A percentile compares a stretch with the other conserved stretches of the same genome.
These are phyloP conservation scores for Drosophila meridiana DNA, from an alignment of 2,888 invertebrate genomes.

Conservation along the genomic window DNA sequence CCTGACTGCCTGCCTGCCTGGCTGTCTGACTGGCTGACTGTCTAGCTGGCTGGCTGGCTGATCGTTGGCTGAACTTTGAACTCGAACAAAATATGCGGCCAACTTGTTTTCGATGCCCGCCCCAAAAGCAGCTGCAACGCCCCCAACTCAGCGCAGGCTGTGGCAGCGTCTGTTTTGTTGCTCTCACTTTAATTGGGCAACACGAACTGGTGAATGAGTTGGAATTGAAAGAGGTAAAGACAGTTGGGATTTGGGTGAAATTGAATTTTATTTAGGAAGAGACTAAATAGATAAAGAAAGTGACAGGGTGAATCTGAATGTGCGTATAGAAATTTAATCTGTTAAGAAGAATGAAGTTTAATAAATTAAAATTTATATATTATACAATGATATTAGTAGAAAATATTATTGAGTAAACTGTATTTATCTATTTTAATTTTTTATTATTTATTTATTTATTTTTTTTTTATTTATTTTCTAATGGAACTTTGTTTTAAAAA, in stretches of 20 bases:
- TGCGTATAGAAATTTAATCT: no score
- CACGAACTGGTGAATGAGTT: neutral
- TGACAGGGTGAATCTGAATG: neutral
- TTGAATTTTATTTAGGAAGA: neutral
- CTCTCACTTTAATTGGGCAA: slow-evolving; percentile 25
- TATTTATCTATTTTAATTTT: no score
- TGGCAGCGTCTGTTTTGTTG: slow-evolving; percentile 46
- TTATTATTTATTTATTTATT: no score
- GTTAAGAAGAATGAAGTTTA: no score
- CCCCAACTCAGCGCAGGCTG: slow-evolving; percentile 59
- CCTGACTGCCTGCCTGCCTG: slow-evolving; percentile 36
- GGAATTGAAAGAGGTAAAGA: neutral
- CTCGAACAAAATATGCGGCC: slow-evolving; percentile 76
- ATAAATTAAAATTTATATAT: no score
- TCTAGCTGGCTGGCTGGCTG: slow-evolving; percentile 47
- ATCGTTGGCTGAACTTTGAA: slow-evolving; percentile 72
- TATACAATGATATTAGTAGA: no score
- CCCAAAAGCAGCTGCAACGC: slow-evolving; percentile 69
- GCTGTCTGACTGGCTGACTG: slow-evolving; percentile 33
- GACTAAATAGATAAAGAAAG: no score
- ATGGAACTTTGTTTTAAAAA: no score
- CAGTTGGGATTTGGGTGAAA: neutral
- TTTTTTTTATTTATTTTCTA: no score
- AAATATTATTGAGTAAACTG: no score
- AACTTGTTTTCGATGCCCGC: slow-evolving; percentile 71